Conservation (phyloP, 2,888 invertebrate species). For the Coleophora flavipennella region DNA sequence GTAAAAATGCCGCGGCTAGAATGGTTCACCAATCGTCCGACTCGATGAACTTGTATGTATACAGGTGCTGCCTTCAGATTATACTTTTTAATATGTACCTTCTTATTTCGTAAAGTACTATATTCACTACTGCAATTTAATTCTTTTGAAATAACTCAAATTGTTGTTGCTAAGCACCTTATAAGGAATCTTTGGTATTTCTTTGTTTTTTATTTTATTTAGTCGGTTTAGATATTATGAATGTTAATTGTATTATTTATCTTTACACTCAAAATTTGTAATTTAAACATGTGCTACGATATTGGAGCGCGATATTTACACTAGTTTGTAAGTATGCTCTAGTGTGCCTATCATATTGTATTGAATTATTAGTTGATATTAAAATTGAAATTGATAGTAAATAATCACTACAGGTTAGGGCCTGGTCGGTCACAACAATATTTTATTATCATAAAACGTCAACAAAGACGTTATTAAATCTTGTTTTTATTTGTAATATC, state of each 20-base stretch:
- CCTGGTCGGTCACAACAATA: conserved; percentile 45
- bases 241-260: conserved; percentile 68
- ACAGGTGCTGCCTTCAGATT: conserved; percentile 46
- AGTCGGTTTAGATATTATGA: conserved; percentile 63
- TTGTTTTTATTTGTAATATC: conserved; percentile 44
- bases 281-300: conserved; percentile 39
- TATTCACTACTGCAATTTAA: conserved; percentile 17
- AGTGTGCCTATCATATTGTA: conserved; percentile 33
- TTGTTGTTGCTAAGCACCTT: conserved; percentile 35
- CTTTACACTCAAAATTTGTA: conserved; percentile 61
- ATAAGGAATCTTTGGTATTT: conserved; percentile 56
- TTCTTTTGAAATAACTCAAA: conserved; percentile 28
- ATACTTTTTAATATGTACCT: conserved; percentile 24
- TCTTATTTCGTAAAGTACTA: conserved; percentile 18
- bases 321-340: conserved; percentile 36
- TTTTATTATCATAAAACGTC: conserved; percentile 23
- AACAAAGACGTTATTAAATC: conserved; percentile 18
- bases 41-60: conserved; percentile 33
- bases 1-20: conserved; percentile 27
- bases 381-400: conserved; percentile 23
- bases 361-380: conserved; percentile 30
- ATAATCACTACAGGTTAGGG: conserved; percentile 30
- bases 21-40: conserved; percentile 26
- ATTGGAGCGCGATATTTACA: conserved; percentile 25
- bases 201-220: conserved; percentile 49